A percentile compares a stretch with the other conserved stretches of the same genome.
These are phyloP conservation scores for Shargacucullia verbasci DNA, from an alignment of 2,888 invertebrate genomes.

Conservation along the genomic window DNA sequence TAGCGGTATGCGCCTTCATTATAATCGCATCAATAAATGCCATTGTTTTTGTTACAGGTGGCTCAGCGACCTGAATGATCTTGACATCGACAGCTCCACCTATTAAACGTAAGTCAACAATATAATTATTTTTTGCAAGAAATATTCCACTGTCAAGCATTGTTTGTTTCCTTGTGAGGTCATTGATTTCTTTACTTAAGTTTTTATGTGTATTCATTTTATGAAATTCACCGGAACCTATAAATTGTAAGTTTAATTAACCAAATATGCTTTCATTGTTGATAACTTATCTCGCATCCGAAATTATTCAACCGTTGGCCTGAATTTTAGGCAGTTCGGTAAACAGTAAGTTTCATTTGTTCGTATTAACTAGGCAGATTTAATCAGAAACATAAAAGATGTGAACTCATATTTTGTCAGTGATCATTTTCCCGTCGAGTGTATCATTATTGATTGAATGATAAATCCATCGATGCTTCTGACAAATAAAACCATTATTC, in stretches of 20 bases:
- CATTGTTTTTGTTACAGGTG: slow-evolving; percentile 79
- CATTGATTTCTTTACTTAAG: slow-evolving; percentile 64
- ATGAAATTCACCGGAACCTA: slow-evolving; percentile 29
- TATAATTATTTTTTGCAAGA: slow-evolving; percentile 56
- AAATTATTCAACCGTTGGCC: slow-evolving; percentile 72
- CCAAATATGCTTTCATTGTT: slow-evolving; percentile 54
- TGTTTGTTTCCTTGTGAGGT: slow-evolving; percentile 61
- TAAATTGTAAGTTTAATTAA: slow-evolving; percentile 52
- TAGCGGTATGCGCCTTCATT: slow-evolving; percentile 52
- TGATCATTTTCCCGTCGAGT: slow-evolving; percentile 47
- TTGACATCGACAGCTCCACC: slow-evolving; percentile 77
- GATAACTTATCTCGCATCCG: slow-evolving; percentile 67
- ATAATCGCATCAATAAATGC: slow-evolving; percentile 64
- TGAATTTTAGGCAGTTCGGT: slow-evolving; percentile 60
- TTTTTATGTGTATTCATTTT: slow-evolving; percentile 43
- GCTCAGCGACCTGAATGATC: slow-evolving; percentile 82
- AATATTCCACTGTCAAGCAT: slow-evolving; percentile 58
- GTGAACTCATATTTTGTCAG: slow-evolving; percentile 55
- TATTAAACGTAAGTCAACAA: slow-evolving; percentile 81
- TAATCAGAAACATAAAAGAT: slow-evolving; percentile 40
- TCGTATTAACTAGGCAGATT: slow-evolving; percentile 32
- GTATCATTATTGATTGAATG: slow-evolving; percentile 66
- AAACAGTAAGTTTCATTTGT: slow-evolving; percentile 55
- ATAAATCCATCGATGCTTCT: slow-evolving; percentile 69
- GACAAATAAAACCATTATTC: slow-evolving; percentile 77